A percentile compares a stretch with the other conserved stretches of the same genome.
These are phyloP conservation scores for Cyrtodaria siliqua DNA, from an alignment of 2,888 invertebrate species.

Conservation along the genomic window DNA sequence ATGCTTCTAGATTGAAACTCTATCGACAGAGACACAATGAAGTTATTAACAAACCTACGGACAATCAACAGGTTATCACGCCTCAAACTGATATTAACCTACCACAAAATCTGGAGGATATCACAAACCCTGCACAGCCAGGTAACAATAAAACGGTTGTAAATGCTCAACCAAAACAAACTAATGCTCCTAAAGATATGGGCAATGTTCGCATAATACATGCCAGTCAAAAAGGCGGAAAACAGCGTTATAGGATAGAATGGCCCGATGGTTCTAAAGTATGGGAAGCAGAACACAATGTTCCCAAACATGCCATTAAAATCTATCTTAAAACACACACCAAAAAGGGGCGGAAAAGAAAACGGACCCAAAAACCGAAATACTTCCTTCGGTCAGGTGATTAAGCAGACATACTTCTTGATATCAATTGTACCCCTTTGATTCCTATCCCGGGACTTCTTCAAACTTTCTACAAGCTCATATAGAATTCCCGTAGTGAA, in stretches of 20 bases:
- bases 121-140: neutral
- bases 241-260: slow-evolving; percentile 22
- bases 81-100: neutral
- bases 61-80: neutral
- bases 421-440: neutral
- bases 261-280: slow-evolving; percentile 26
- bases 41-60: neutral
- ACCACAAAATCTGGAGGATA: neutral
- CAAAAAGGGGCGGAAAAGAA: slow-evolving; percentile 16
- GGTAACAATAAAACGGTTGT: slow-evolving; percentile 3
- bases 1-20: slow-evolving; percentile 41
- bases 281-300: slow-evolving; percentile 19
- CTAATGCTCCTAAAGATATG: neutral
- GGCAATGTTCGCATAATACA: slow-evolving; percentile 14
- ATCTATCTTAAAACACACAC: slow-evolving; percentile 15
- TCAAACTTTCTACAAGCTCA: neutral
- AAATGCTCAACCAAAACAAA: neutral
- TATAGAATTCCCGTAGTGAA: slow-evolving; percentile 12
- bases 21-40: slow-evolving; percentile 16
- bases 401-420: neutral
- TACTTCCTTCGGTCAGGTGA: neutral
- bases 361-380: slow-evolving; percentile 9
- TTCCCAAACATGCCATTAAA: slow-evolving; percentile 1
- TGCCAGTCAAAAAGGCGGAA: slow-evolving; percentile 16
- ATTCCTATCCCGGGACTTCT: slow-evolving; percentile 1